Base-by-base conservation (phyloP, 2,113 vertebrate species). In the Fregetta grallaria region DNA sequence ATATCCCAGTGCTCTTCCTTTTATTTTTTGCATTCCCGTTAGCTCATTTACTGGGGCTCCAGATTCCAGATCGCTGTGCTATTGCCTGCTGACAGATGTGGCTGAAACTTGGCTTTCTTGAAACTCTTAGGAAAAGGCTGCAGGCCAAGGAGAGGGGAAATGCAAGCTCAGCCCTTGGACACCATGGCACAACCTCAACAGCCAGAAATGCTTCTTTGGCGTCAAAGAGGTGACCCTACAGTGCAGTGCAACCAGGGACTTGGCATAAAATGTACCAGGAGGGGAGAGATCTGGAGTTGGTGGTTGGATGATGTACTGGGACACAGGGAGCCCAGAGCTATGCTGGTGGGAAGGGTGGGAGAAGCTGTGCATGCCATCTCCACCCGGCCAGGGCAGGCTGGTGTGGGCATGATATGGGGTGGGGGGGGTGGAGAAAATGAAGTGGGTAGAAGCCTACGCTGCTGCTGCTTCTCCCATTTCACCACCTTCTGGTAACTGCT, bases 361-460 rank as follows among this genome's bases (percentile, higher is more conserved):
- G 63, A 66, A 74, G 50, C 19, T 45, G 26, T 58, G 47, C 5
- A 6, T 49, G 32, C 1, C 1, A 44, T 27, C 21, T 50, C 18
- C 22, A 6, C 29, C 14, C 2, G 7, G 40, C 16, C 13, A 36
- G 32, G 36, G 32, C 45, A 49, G 26, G 36, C 27, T n/a, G 58
- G 12, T 0, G 1, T 10, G 36, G n/a, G 21, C 15, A 19, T 40
- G 10, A 17, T 6, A 50, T 21, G 19, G 36, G 19, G 36, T 1
- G 2, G 15, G 6, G 6, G 9, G 9, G 18, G 34, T 66, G 19
- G 15, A 62, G 17, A n/a, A 30, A 40, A 21, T 23, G 25, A 52
- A 34, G 18, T 15, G 30, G 12, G 15, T 36, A 70, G 63, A 44
- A 86, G 22, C 32, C 47, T 29, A 36, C 14, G 15, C 22, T 72